A percentile compares a stretch with the other conserved stretches of the same genome.
phyloP scores from a whole-genome alignment of 2,113 vertebrate genomes.

The Myiopsitta monachus region DNA sequence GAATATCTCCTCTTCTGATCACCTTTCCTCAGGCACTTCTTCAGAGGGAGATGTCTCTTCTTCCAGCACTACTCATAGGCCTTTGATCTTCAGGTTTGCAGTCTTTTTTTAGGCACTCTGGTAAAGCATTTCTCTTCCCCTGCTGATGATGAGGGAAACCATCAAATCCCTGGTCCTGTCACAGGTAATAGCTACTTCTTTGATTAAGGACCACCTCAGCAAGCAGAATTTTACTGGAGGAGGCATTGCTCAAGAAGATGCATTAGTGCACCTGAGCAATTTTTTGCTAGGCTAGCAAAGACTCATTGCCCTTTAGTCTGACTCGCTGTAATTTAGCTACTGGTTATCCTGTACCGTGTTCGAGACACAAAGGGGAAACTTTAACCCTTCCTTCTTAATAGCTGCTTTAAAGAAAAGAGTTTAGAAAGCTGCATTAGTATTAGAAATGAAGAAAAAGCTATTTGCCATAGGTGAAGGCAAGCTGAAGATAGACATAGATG shows the following conservation, averaged over 20 bases:
- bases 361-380: not conserved
- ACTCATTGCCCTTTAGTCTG: not conserved
- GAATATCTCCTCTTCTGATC: not conserved
- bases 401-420: not conserved
- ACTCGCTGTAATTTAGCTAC: not conserved
- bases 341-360: not conserved
- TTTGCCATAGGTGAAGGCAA: not conserved
- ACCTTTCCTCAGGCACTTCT: not conserved
- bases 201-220: constrained; percentile 25
- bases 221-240: not conserved
- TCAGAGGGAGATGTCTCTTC: not conserved
- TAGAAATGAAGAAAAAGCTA: not conserved
- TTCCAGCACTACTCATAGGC: not conserved
- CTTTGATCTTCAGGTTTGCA: not conserved
- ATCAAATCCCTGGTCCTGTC: not conserved
- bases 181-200: not conserved
- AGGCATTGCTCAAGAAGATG: constrained; percentile 22
- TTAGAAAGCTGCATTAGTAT: not conserved
- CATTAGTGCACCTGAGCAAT: not conserved
- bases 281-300: not conserved
- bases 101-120: not conserved
- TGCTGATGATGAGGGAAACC: not conserved
- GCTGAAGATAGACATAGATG: not conserved
- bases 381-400: not conserved
- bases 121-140: not conserved